phyloP scores from a whole-genome alignment of 2,888 invertebrate species.

The Bembecia ichneumoniformis region DNA sequence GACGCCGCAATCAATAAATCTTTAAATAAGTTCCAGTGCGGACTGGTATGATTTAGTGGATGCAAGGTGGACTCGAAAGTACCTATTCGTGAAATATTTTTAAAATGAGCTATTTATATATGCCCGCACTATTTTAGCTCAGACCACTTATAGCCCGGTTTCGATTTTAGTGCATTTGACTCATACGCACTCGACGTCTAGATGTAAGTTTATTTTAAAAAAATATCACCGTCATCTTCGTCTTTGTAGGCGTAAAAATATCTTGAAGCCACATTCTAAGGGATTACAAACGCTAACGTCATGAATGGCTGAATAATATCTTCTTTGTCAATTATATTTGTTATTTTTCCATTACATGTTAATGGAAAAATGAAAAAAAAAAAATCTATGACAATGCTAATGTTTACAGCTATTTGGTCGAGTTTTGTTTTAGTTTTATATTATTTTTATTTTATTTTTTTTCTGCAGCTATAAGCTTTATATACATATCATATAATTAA shows the following conservation, averaged over 20 bases:
- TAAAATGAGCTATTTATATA: constrained; percentile 56
- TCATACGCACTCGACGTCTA: constrained; percentile 18
- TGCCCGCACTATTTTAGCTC: constrained; percentile 31
- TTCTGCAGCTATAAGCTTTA: too few relatives aligned
- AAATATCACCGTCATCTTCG: constrained; percentile 11
- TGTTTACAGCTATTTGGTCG: too few relatives aligned
- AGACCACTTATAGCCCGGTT: constrained; percentile 38
- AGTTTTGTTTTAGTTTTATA: too few relatives aligned
- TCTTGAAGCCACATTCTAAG: constrained; percentile 2
- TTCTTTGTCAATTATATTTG: too few relatives aligned
- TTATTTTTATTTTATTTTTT: too few relatives aligned
- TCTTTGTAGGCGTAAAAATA: constrained; percentile 18
- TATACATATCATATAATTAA: too few relatives aligned
- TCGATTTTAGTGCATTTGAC: constrained; percentile 29
- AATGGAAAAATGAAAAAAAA: too few relatives aligned
- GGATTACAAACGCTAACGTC: background rate
- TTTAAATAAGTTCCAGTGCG: constrained; percentile 30
- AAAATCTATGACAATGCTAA: too few relatives aligned
- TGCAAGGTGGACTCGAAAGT: constrained; percentile 46
- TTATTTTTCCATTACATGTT: too few relatives aligned
- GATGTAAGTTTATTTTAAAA: constrained; percentile 10
- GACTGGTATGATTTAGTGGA: constrained; percentile 37
- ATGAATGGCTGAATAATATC: too few relatives aligned
- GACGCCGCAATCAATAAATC: constrained; percentile 21
- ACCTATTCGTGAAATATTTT: constrained; percentile 48